phyloP scores from a whole-genome alignment of 1,140 invertebrate genomes.

The Doryteuthis pealeii region DNA sequence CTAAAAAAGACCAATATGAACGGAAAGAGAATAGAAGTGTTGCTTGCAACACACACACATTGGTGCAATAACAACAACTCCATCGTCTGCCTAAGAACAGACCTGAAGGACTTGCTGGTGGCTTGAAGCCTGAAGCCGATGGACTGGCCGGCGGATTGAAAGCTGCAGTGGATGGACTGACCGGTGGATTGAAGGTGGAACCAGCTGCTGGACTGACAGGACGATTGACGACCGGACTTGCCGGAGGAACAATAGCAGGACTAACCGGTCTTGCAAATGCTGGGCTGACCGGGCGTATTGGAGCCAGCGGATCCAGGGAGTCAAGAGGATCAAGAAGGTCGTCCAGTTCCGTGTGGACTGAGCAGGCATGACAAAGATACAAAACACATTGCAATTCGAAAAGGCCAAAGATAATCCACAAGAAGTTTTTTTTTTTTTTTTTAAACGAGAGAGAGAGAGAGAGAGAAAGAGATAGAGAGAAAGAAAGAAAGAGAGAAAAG shows the following conservation, averaged over 20 bases:
- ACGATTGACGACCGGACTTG: not conserved
- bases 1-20: too few species aligned
- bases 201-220: not conserved
- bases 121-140: not conserved
- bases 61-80: too few species aligned
- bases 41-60: too few species aligned
- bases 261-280: not conserved
- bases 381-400: constrained; percentile 1
- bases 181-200: constrained; percentile 7
- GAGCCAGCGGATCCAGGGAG: not conserved
- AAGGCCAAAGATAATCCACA: not conserved
- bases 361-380: constrained; percentile 21
- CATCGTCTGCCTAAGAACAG: not conserved
- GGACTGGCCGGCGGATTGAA: constrained; percentile 5
- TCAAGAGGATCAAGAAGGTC: constrained; percentile 17
- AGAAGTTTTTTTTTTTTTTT: not conserved
- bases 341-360: constrained; percentile 10
- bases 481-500: too few species aligned
- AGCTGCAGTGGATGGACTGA: constrained; percentile 3
- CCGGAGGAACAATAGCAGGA: constrained; percentile 2
- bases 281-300: not conserved
- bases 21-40: too few species aligned
- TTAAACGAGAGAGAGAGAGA: not conserved
- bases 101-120: constrained; percentile 6
- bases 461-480: not conserved